These are phyloP conservation scores for Panagrolaimus sp. DNA, from an alignment of 1,140 invertebrate genomes.

Conservation along the genomic window DNA sequence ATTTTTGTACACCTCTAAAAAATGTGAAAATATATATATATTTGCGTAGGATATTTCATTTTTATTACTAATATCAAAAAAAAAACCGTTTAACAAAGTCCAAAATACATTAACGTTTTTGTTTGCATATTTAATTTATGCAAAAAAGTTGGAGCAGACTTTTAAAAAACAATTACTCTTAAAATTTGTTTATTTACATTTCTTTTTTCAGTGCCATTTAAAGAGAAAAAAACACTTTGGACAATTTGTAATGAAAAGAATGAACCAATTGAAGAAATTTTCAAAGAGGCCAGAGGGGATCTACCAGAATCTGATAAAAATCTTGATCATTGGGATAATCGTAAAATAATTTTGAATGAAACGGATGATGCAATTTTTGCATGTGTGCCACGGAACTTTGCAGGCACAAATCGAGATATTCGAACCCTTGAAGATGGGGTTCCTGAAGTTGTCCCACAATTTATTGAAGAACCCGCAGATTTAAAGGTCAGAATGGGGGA, in stretches of 20 bases:
- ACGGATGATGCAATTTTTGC: neutral
- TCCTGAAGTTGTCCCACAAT: slow-evolving; percentile 9
- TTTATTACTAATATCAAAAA: too few relatives aligned
- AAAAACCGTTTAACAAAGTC: too few relatives aligned
- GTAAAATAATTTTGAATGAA: neutral
- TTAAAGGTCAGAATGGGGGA: neutral
- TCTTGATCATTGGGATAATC: slow-evolving; percentile 8
- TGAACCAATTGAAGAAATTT: slow-evolving; percentile 3
- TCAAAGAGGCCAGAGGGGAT: slow-evolving; percentile 2
- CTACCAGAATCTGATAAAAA: neutral
- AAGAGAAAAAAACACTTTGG: slow-evolving; percentile 1
- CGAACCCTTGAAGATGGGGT: neutral
- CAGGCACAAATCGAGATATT: neutral
- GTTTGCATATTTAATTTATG: neutral
- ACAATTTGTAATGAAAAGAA: slow-evolving; percentile 3
- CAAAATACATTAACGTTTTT: neutral
- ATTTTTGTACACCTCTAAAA: too few relatives aligned
- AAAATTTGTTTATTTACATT: neutral
- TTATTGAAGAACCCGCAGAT: neutral
- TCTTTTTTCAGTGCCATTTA: neutral
- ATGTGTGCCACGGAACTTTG: neutral
- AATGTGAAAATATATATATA: too few relatives aligned
- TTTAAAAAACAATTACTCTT: neutral
- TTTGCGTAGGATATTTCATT: too few relatives aligned
- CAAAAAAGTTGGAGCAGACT: neutral